These are phyloP conservation scores for Anthoscopus minutus DNA, from an alignment of 2,113 vertebrate species.

Conservation along the genomic window DNA sequence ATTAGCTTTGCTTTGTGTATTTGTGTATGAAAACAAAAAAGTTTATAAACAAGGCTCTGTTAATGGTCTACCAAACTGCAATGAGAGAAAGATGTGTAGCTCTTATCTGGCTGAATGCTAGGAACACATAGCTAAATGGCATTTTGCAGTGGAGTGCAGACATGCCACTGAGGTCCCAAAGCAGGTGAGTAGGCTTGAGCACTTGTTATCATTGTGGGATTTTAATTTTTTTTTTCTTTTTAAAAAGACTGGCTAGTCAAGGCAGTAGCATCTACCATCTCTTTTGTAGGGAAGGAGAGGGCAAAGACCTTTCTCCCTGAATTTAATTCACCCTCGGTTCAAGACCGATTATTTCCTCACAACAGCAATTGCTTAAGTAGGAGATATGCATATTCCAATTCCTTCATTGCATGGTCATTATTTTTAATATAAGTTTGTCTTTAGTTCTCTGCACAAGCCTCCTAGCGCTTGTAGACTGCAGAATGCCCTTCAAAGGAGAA, in stretches of 20 bases:
- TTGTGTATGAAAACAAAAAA: background rate
- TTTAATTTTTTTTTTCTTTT: background rate
- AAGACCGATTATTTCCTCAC: background rate
- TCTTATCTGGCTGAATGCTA: background rate
- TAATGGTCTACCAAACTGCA: background rate
- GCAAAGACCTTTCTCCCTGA: background rate
- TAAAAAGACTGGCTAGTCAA: background rate
- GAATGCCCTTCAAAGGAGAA: background rate
- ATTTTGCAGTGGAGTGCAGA: background rate
- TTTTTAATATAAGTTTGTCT: background rate
- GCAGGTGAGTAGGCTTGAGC: background rate
- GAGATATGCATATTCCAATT: background rate
- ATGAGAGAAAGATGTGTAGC: background rate
- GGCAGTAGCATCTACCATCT: background rate
- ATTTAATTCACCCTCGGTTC: background rate
- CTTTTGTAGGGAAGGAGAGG: background rate
- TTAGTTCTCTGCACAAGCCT: background rate
- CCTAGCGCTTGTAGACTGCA: background rate
- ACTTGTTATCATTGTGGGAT: background rate
- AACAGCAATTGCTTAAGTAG: background rate
- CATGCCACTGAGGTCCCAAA: background rate
- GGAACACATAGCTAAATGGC: background rate
- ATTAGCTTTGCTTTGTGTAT: background rate
- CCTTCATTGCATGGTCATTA: background rate
- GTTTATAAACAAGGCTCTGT: background rate